phyloP scores from a whole-genome alignment of 2,888 invertebrate species.

The Cybosia mesomella region DNA sequence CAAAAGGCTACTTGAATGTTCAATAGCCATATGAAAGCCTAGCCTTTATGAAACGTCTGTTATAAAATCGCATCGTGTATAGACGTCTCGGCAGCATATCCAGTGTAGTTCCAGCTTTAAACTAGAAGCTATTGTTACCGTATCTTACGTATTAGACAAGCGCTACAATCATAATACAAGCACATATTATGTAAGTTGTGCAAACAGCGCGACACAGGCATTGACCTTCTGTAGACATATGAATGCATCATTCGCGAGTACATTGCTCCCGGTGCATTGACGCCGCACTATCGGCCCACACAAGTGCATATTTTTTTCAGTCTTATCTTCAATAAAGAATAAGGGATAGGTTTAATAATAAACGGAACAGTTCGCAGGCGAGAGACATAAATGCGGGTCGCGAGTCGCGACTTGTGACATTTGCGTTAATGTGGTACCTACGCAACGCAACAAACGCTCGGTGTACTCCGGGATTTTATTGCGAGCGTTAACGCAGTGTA shows the following conservation, averaged over 20 bases:
- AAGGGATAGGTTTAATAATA: constrained; percentile 56
- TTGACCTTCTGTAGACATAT: constrained; percentile 80
- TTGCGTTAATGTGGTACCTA: constrained; percentile 36
- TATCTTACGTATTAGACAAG: constrained; percentile 56
- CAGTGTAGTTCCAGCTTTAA: constrained; percentile 11
- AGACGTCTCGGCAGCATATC: constrained; percentile 12
- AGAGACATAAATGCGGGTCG: constrained; percentile 37
- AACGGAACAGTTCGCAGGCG: constrained; percentile 50
- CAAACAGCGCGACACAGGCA: constrained; percentile 72
- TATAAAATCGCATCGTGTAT: too few relatives aligned
- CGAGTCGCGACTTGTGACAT: constrained; percentile 40
- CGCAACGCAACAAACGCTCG: constrained; percentile 31
- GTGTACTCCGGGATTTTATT: constrained; percentile 41
- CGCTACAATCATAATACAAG: constrained; percentile 70
- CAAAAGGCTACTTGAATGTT: too few relatives aligned
- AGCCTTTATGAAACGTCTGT: too few relatives aligned
- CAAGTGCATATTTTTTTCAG: constrained; percentile 72
- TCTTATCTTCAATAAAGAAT: constrained; percentile 70
- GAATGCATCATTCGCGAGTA: constrained; percentile 79
- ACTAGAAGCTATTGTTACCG: constrained; percentile 31
- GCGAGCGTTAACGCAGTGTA: constrained; percentile 24
- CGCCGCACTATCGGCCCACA: constrained; percentile 78
- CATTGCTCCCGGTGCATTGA: constrained; percentile 78
- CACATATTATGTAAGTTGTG: constrained; percentile 76
- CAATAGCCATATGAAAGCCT: too few relatives aligned